Evolutionary conservation across 2,113 vertebrate species (phyloP).

Genomic region (Mastomys coucha): DNA sequence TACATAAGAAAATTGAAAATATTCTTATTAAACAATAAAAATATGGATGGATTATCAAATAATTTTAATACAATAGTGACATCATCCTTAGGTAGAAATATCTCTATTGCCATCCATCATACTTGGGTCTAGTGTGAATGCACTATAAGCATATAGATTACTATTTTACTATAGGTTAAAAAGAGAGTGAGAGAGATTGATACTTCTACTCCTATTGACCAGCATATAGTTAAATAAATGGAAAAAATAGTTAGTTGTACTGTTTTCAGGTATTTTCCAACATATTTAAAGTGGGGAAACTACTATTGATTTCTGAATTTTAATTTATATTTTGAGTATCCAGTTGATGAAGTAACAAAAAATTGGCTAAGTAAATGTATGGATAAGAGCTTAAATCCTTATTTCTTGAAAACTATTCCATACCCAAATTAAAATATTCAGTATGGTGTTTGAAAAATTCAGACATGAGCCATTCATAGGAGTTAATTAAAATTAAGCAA

Average conservation of each 20-base stretch:
- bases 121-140: background rate
- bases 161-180: background rate
- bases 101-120: background rate
- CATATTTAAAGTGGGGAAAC: background rate
- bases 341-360: background rate
- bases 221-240: background rate
- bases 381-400: background rate
- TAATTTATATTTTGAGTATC: background rate
- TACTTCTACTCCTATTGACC: background rate
- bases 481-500: constrained; percentile 67
- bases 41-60: background rate
- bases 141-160: background rate
- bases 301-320: background rate
- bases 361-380: constrained; percentile 33
- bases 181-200: background rate
- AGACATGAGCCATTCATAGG: constrained; percentile 55
- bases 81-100: background rate
- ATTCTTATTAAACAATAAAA: background rate
- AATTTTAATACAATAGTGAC: background rate
- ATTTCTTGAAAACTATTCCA: constrained; percentile 56
- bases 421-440: constrained; percentile 65
- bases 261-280: background rate
- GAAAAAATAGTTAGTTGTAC: background rate
- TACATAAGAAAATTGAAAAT: background rate
- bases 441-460: constrained; percentile 30